Percentiles rank a stretch among this genome's conserved stretches.
Evolutionary conservation across 2,797 vertebrate species (phyloP).

Genomic region (Protonibea diacanthus): DNA sequence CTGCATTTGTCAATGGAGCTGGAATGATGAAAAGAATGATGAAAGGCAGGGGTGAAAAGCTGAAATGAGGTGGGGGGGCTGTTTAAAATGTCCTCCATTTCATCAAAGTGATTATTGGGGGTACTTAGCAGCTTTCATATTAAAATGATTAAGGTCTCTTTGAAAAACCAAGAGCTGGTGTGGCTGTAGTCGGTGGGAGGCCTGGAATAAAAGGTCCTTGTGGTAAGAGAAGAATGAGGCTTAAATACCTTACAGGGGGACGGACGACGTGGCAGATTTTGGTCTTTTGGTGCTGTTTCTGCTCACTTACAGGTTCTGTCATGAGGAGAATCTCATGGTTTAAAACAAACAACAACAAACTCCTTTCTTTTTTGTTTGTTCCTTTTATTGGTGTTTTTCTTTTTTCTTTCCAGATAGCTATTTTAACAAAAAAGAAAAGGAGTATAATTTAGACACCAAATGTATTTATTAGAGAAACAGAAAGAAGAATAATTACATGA

Average conservation of each 20-base stretch:
- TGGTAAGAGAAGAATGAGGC: slow-evolving; percentile 70
- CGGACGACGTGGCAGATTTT: slow-evolving; percentile 26
- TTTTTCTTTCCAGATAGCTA: no score
- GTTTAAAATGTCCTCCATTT: slow-evolving; percentile 82
- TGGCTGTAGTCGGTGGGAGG: slow-evolving; percentile 77
- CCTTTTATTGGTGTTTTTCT: no score
- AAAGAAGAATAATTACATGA: no score
- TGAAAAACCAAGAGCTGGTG: slow-evolving; percentile 81
- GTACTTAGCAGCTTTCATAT: slow-evolving; percentile 88
- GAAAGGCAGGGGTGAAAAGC: slow-evolving; percentile 83
- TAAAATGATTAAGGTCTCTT: slow-evolving; percentile 86
- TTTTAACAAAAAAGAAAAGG: no score
- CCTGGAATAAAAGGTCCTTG: slow-evolving; percentile 71
- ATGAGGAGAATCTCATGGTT: neutral
- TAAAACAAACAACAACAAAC: neutral
- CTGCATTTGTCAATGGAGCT: slow-evolving; percentile 68
- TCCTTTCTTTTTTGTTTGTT: no score
- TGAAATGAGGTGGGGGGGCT: slow-evolving; percentile 71
- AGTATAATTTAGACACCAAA: no score
- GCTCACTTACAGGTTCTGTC: slow-evolving; percentile 35
- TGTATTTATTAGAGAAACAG: no score
- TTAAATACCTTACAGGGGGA: slow-evolving; percentile 70
- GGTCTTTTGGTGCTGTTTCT: slow-evolving; percentile 29
- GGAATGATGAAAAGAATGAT: slow-evolving; percentile 83
- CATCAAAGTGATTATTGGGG: slow-evolving; percentile 87